phyloP scores from a whole-genome alignment of 2,113 vertebrate species.

The Pygoscelis adeliae region DNA sequence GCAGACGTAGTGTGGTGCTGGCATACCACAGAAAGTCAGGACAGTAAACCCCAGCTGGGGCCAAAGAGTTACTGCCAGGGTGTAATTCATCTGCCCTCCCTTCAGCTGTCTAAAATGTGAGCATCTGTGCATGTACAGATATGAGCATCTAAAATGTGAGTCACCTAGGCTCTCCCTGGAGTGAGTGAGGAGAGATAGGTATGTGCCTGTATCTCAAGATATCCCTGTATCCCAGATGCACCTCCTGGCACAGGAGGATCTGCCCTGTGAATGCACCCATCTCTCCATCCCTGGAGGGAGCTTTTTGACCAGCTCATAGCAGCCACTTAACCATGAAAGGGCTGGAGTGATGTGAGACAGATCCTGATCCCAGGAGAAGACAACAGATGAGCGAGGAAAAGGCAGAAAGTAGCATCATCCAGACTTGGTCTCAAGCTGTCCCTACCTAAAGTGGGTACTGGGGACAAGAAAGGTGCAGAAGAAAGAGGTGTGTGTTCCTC shows the following conservation, averaged over 20 bases:
- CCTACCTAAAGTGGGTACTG: background rate
- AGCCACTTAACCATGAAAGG: background rate
- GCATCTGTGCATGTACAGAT: background rate
- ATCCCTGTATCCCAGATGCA: background rate
- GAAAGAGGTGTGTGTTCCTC: background rate
- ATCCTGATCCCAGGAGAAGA: background rate
- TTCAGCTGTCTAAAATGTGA: background rate
- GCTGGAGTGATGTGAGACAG: background rate
- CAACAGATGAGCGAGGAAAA: background rate
- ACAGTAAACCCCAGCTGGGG: background rate
- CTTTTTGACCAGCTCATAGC: background rate
- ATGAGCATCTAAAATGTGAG: background rate
- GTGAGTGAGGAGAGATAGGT: background rate
- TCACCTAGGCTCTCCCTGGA: too few species aligned
- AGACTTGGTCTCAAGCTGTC: background rate
- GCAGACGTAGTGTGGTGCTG: background rate
- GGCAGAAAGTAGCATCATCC: background rate
- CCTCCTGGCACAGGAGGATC: background rate
- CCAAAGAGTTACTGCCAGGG: background rate
- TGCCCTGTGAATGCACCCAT: background rate
- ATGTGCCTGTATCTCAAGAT: background rate
- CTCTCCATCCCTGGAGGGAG: background rate
- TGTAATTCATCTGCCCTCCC: background rate
- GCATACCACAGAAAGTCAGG: background rate
- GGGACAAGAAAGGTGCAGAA: background rate